Conservation (phyloP, 1,140 invertebrate genomes). For the Cylas formicarius region DNA sequence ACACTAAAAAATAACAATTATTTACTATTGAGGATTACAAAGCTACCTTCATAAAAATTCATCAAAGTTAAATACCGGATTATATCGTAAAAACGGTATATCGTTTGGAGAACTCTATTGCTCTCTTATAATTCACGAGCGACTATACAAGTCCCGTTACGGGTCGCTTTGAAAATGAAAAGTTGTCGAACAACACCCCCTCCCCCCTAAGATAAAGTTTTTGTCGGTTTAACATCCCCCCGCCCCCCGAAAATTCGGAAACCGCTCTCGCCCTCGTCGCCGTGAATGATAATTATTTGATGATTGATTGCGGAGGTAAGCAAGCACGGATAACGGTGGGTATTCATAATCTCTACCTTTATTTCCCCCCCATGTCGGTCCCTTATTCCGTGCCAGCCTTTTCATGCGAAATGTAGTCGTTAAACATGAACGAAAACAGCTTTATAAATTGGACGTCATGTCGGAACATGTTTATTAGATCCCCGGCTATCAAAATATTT, state of each 20-base stretch:
- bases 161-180: constrained; percentile 10
- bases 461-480: constrained; percentile 22
- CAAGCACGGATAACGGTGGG: constrained; percentile 22
- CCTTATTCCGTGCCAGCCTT: constrained; percentile 21
- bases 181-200: constrained; percentile 10
- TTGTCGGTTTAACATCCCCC: no score
- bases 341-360: constrained; percentile 28
- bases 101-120: no score
- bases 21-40: no score
- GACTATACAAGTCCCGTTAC: no score
- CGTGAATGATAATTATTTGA: constrained; percentile 23
- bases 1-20: no score
- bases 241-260: constrained; percentile 12
- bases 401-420: constrained; percentile 24
- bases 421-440: constrained; percentile 22
- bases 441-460: constrained; percentile 22
- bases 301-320: constrained; percentile 27
- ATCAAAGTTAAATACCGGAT: no score
- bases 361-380: constrained; percentile 18
- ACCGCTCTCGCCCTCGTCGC: constrained; percentile 9
- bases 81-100: no score
- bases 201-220: constrained; percentile 6
- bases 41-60: no score
- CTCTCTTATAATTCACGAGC: no score
- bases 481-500: constrained; percentile 15